These are phyloP conservation scores for Amphibalanus amphitrite DNA, from an alignment of 1,140 invertebrate genomes.

Conservation along the genomic window DNA sequence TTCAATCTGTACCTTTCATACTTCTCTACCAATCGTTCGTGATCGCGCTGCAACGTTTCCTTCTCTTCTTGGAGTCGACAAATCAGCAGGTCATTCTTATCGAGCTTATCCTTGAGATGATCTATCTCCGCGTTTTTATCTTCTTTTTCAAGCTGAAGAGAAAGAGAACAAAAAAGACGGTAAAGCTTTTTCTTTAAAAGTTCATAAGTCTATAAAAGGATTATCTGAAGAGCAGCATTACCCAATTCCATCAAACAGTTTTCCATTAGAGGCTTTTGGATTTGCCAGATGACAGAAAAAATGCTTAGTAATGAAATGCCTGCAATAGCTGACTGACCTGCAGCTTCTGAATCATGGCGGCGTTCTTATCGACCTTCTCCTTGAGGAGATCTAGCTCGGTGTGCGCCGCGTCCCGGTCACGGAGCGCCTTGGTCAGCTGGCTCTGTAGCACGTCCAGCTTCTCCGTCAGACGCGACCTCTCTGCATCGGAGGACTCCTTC, in stretches of 20 bases:
- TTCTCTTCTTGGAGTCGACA: conserved; percentile 72
- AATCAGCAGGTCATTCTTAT: conserved; percentile 57
- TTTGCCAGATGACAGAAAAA: neutral
- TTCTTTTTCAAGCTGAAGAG: conserved; percentile 57
- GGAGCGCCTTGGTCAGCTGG: conserved; percentile 58
- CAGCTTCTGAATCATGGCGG: conserved; percentile 39
- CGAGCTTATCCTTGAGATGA: conserved; percentile 71
- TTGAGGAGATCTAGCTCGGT: conserved; percentile 69
- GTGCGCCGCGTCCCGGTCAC: conserved; percentile 62
- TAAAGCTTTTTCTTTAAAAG: neutral
- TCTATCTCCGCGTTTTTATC: conserved; percentile 66
- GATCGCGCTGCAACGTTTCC: conserved; percentile 69
- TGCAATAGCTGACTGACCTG: neutral
- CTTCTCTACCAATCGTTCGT: conserved; percentile 79
- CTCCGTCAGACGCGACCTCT: conserved; percentile 54
- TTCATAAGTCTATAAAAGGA: neutral
- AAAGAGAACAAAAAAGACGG: neutral
- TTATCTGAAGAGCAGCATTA: neutral
- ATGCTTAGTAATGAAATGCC: neutral
- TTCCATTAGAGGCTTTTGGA: neutral
- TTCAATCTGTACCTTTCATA: conserved; percentile 54
- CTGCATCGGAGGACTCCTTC: conserved; percentile 56
- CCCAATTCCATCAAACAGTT: neutral
- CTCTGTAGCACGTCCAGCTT: conserved; percentile 55
- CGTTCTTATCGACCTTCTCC: conserved; percentile 68